These are phyloP conservation scores for Empis stercorea DNA, from an alignment of 2,888 invertebrate genomes.

Conservation along the genomic window DNA sequence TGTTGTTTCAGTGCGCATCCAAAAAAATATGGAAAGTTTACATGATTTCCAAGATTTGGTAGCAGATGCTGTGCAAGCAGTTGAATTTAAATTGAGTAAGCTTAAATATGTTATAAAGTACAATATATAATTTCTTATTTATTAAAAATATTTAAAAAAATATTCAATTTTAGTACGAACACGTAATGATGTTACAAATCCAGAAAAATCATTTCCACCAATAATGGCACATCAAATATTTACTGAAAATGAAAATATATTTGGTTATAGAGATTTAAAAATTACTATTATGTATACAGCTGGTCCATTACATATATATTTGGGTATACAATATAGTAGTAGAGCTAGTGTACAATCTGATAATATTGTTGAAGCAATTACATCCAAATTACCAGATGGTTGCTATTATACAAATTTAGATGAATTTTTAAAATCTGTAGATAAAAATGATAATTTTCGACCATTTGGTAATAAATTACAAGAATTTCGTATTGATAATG, in stretches of 20 bases:
- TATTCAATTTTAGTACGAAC: slow-evolving; percentile 40
- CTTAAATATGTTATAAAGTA: no score
- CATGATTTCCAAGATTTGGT: slow-evolving; percentile 29
- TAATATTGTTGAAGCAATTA: slow-evolving; percentile 55
- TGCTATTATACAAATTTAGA: slow-evolving; percentile 55
- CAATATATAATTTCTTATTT: no score
- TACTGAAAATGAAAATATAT: slow-evolving; percentile 83
- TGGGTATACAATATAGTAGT: slow-evolving; percentile 58
- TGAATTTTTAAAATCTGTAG: slow-evolving; percentile 52
- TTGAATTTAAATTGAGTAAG: slow-evolving; percentile 34
- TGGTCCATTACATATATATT: slow-evolving; percentile 64
- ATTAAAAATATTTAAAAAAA: no score
- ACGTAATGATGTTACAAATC: slow-evolving; percentile 51
- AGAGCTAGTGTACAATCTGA: slow-evolving; percentile 49
- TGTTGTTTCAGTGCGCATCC: no score
- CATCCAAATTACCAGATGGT: slow-evolving; percentile 55
- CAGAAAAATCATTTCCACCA: slow-evolving; percentile 54
- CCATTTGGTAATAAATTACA: slow-evolving; percentile 48
- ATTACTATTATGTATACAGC: slow-evolving; percentile 72
- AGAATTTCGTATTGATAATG: neutral
- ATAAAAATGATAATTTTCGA: slow-evolving; percentile 60
- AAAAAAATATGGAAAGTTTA: slow-evolving; percentile 12
- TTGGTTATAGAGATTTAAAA: slow-evolving; percentile 77
- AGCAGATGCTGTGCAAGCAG: slow-evolving; percentile 27
- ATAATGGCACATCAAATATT: slow-evolving; percentile 91